Conservation (phyloP, 2,113 vertebrate species). For the Sylvilagus bachmani region DNA sequence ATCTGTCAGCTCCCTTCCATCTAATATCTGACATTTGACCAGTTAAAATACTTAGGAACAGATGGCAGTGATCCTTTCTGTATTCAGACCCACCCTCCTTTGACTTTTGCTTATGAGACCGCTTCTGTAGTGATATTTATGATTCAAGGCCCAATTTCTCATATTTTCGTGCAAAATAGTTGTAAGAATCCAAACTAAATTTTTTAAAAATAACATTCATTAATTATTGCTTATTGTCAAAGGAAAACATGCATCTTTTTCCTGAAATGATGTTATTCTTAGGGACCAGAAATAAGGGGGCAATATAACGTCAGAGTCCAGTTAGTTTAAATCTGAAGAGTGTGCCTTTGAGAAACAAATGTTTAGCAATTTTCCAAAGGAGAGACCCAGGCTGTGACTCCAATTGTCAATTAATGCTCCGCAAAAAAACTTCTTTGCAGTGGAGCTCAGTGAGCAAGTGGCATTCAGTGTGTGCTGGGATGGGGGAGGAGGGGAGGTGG, state of each 20-base stretch:
- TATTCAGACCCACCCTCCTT: conserved; percentile 23
- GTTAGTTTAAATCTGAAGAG: conserved; percentile 47
- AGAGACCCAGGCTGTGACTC: background rate
- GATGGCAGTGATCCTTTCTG: conserved; percentile 20
- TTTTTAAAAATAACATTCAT: background rate
- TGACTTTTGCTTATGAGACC: conserved; percentile 51
- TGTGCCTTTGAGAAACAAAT: conserved; percentile 46
- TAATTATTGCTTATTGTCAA: conserved; percentile 13
- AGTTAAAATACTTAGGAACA: conserved; percentile 22
- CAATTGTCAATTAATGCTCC: conserved; percentile 24
- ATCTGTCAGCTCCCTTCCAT: background rate
- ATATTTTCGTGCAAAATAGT: background rate
- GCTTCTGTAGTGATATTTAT: background rate
- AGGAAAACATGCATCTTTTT: background rate
- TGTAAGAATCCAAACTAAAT: background rate
- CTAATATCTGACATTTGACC: conserved; percentile 64
- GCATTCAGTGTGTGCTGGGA: background rate
- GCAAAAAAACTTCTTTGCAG: conserved; percentile 30
- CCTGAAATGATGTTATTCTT: background rate
- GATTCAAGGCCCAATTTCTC: conserved; percentile 7
- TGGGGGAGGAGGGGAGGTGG: background rate
- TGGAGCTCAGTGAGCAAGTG: conserved; percentile 37
- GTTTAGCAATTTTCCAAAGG: conserved; percentile 35
- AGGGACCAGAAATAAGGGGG: background rate
- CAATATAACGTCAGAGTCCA: background rate